Evolutionary conservation across 35 echinoderm and acorn worm species (phyloP).

Genomic region (Stichopus chloronotus): DNA sequence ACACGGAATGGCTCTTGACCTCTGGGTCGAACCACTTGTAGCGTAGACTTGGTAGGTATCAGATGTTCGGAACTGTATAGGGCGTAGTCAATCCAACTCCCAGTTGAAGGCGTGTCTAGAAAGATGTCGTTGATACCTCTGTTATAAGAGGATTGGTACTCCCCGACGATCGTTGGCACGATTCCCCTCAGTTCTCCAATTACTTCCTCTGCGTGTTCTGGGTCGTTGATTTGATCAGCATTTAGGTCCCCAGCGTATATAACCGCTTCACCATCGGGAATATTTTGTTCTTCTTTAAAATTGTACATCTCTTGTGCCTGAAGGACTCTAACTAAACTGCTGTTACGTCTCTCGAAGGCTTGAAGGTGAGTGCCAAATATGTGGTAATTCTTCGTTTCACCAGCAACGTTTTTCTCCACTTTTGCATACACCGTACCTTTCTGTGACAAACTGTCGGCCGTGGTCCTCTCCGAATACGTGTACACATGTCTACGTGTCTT

Average conservation of each 20-base stretch:
- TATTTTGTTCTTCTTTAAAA: slow-evolving; percentile 49
- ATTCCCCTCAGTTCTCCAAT: slow-evolving; percentile 53
- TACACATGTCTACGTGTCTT: slow-evolving; percentile 61
- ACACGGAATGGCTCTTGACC: slow-evolving; percentile 21
- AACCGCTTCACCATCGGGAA: slow-evolving; percentile 68
- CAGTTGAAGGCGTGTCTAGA: slow-evolving; percentile 5
- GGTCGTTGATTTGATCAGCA: slow-evolving; percentile 59
- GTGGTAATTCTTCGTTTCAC: slow-evolving; percentile 51
- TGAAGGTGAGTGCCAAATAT: slow-evolving; percentile 83
- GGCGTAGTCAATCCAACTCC: slow-evolving; percentile 79
- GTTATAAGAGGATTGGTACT: slow-evolving; percentile 67
- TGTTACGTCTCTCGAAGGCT: slow-evolving; percentile 38
- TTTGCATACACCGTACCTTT: slow-evolving; percentile 73
- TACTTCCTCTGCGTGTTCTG: slow-evolving; percentile 55
- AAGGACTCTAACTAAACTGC: slow-evolving; percentile 40
- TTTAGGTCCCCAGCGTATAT: slow-evolving; percentile 81
- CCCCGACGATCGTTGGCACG: slow-evolving; percentile 59
- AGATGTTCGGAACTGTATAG: slow-evolving; percentile 71
- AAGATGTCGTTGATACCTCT: slow-evolving; percentile 73
- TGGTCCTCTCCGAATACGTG: slow-evolving; percentile 39
- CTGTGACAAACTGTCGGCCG: slow-evolving; percentile 69
- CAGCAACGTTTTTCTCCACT: slow-evolving; percentile 61
- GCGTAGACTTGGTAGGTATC: slow-evolving; percentile 38
- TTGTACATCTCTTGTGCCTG: slow-evolving; percentile 67
- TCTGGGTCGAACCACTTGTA: slow-evolving; percentile 64